Conservation (phyloP, 2,113 vertebrate genomes). For the Heliornis fulica region DNA sequence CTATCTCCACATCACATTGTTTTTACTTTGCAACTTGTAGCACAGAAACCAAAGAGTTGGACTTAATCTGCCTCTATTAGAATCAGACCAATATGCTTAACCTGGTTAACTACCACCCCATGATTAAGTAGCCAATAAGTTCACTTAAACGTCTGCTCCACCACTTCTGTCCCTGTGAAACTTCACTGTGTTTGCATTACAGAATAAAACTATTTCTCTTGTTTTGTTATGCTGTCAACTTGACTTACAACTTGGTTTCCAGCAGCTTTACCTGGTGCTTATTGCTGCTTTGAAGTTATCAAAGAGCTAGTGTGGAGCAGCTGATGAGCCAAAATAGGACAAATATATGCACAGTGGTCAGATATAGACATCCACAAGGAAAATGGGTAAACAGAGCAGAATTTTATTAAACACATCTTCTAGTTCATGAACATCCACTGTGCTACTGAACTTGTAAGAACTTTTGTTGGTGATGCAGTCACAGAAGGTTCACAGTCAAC, state of each 20-base stretch:
- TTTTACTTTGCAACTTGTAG: background rate
- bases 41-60: background rate
- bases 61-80: background rate
- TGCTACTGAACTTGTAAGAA: background rate
- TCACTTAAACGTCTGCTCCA: background rate
- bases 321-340: background rate
- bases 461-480: background rate
- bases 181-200: background rate
- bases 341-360: accelerated
- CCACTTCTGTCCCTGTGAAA: background rate
- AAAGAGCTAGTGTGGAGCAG: background rate
- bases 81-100: background rate
- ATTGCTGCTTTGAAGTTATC: background rate
- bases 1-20: background rate
- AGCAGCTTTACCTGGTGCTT: background rate
- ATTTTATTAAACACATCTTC: background rate
- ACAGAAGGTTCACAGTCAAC: background rate
- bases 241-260: background rate
- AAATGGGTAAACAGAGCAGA: background rate
- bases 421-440: background rate
- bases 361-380: background rate
- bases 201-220: background rate
- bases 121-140: background rate
- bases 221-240: background rate
- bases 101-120: background rate